Base-by-base conservation (phyloP, 2,797 vertebrate genomes). In the Hippocampus kuda region DNA sequence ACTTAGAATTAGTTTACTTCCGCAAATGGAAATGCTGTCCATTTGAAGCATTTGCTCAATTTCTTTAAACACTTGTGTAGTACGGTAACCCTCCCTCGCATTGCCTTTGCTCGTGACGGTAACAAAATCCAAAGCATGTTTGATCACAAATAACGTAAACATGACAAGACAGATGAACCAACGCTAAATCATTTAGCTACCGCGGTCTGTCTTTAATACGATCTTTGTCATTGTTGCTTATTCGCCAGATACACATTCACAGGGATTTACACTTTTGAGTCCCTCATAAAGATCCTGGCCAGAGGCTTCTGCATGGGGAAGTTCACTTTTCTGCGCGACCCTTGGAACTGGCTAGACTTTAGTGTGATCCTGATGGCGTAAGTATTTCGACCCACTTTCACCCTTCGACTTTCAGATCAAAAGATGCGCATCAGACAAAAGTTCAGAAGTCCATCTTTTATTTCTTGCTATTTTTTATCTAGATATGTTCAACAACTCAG, bases 331-430 rank as follows among this genome's bases (percentile, higher is more conserved):
- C 93, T 99, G 73, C 89, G 93, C 75, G 97, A 99, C 76, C 96
- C 97, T 7, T 99, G 97, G 97, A 99, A 99, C 89, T 99, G 97
- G 95, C 90, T 99, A 82, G 97, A 99, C 86, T 99, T 99, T 91
- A 96, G 93, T 79, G 97, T 99, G 86, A 98, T 99, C 86, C 83
- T 92, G 84, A 97, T 99, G 96, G 97, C 96, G 97, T 99, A 94
- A 95, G 97, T 98, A 87, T 85, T 79, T 77, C 68, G 78, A 7
- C 30, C 30, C 27, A 30, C 27, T 60, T 60, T 75, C 41, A 61
- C 49, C 54, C 24, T 51, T 46, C 4, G 3, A 16, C 12, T 48
- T 48, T 48, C 46, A 48, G 46, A 48, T 48, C 46, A 48, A 48
- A 48, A 16, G 15, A 48, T 48, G 46, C 12, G 16, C 2, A 48